Conservation (phyloP, 2,888 invertebrate genomes). For the Ptychoptera albimana region DNA sequence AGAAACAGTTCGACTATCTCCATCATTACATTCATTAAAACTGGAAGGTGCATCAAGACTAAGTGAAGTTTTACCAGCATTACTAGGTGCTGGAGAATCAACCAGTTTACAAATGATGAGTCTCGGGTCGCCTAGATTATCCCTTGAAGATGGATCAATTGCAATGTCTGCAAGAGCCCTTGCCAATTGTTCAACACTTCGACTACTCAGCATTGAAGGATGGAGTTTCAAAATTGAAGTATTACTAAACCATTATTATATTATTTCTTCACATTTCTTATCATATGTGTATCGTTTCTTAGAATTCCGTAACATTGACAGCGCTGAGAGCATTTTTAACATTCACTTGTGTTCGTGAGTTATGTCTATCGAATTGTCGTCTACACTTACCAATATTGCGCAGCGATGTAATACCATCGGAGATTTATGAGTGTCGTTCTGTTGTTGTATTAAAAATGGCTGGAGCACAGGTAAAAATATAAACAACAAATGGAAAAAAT, state of each 20-base stretch:
- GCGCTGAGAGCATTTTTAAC: conserved; percentile 33
- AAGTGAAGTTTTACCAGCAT: conserved; percentile 37
- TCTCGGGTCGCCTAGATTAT: conserved; percentile 35
- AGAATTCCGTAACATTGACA: conserved; percentile 25
- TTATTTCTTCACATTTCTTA: neutral
- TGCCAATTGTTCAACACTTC: conserved; percentile 31
- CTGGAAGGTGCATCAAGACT: conserved; percentile 37
- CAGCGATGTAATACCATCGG: conserved; percentile 13
- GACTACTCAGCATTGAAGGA: conserved; percentile 36
- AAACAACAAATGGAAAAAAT: no score
- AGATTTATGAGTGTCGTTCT: conserved; percentile 28
- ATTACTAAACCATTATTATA: neutral
- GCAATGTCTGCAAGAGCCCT: conserved; percentile 19
- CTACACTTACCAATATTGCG: conserved; percentile 29
- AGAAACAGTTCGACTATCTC: conserved; percentile 35
- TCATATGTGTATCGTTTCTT: no score
- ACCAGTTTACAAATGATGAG: conserved; percentile 36
- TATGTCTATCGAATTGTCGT: conserved; percentile 35
- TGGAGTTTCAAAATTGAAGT: conserved; percentile 41
- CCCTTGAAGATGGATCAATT: conserved; percentile 33
- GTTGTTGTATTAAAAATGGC: conserved; percentile 34
- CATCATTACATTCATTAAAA: conserved; percentile 35
- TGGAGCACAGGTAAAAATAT: conserved; percentile 28
- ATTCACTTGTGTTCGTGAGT: conserved; percentile 34
- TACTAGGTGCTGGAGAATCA: conserved; percentile 37